Evolutionary conservation across 2,797 vertebrate genomes (phyloP).

Genomic region (Calcarius lapponicus): DNA sequence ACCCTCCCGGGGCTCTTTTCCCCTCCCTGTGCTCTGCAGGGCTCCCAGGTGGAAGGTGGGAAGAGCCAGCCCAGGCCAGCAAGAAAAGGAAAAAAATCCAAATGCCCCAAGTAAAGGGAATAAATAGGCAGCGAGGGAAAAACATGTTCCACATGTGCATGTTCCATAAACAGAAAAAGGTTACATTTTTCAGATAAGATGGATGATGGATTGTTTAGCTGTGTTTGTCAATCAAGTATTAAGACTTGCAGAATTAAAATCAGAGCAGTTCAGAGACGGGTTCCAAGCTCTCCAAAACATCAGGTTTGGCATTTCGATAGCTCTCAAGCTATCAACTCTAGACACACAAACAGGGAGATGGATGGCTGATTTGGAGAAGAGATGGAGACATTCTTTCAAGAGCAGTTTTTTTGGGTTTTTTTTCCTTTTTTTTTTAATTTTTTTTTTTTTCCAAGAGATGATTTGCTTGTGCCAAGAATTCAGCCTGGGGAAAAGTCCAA

Average conservation of each 20-base stretch:
- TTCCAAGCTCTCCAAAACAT: constrained; percentile 68
- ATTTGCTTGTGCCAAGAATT: constrained; percentile 61
- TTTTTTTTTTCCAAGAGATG: background rate
- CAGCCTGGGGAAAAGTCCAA: constrained; percentile 68
- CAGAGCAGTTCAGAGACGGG: constrained; percentile 55
- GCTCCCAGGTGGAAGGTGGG: background rate
- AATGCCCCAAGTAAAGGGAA: background rate
- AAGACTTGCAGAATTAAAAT: constrained; percentile 63
- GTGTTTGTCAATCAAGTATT: constrained; percentile 67
- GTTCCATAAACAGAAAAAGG: constrained; percentile 64
- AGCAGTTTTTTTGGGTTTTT: background rate
- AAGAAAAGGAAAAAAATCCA: background rate
- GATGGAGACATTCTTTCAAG: constrained; percentile 70
- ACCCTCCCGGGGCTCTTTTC: background rate
- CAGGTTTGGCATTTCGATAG: constrained; percentile 57
- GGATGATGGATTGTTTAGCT: constrained; percentile 66
- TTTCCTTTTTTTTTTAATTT: background rate
- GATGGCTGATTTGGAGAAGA: constrained; percentile 64
- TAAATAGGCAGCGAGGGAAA: constrained; percentile 15
- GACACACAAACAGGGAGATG: constrained; percentile 64
- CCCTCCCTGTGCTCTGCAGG: background rate
- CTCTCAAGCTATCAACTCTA: constrained; percentile 68
- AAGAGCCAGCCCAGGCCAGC: background rate
- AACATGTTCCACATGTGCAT: constrained; percentile 62
- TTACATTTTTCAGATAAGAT: constrained; percentile 60